phyloP scores from a whole-genome alignment of 1,140 invertebrate species.

The Bombus impatiens region DNA sequence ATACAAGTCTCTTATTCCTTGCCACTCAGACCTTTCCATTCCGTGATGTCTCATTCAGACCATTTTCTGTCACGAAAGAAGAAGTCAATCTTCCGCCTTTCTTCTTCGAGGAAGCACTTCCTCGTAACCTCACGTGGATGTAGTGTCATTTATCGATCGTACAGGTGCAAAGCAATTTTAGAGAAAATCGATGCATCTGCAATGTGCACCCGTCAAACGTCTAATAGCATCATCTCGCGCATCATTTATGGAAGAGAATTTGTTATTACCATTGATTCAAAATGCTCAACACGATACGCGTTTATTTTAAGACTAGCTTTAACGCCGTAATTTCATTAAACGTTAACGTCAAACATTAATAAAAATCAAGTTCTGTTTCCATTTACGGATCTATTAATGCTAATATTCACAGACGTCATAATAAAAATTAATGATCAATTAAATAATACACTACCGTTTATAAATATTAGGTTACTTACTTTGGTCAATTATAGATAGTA shows the following conservation, averaged over 20 bases:
- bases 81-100: conserved; percentile 51
- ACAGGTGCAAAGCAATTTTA: conserved; percentile 44
- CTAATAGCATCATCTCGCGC: background rate
- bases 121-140: background rate
- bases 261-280: background rate
- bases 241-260: background rate
- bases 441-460: too few species aligned
- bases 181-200: conserved; percentile 46
- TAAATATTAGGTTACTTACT: too few species aligned
- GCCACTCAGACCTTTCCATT: conserved; percentile 36
- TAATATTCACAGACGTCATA: too few species aligned
- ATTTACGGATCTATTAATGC: too few species aligned
- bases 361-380: too few species aligned
- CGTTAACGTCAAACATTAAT: too few species aligned
- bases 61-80: conserved; percentile 47
- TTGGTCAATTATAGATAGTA: too few species aligned
- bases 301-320: background rate
- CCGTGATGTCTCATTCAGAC: conserved; percentile 51
- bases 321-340: too few species aligned
- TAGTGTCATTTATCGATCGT: conserved; percentile 57
- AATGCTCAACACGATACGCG: background rate
- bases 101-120: conserved; percentile 31
- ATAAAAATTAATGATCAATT: too few species aligned
- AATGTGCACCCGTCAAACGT: conserved; percentile 22
- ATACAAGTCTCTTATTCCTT: conserved; percentile 16